Base-by-base conservation (phyloP, 2,888 invertebrate species). In the Aquatica leii region DNA sequence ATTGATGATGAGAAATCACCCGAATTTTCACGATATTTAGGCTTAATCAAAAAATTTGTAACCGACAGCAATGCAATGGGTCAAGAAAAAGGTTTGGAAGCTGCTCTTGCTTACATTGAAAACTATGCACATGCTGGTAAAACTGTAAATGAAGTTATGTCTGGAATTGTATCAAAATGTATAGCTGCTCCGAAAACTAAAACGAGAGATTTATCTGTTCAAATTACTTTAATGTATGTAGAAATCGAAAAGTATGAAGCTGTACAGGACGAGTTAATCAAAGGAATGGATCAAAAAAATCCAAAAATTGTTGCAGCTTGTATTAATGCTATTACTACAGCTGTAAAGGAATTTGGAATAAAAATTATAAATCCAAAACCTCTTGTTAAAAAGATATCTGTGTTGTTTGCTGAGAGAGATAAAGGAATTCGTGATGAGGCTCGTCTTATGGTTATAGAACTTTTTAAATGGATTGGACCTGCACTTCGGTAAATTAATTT, bases 161-260 rank as follows among this genome's bases (percentile, higher is more conserved):
- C 78, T 9, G 82, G 95, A 9, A 89, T 98, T 70, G 92, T 98
- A 0, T 85, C 90, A 54, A 98, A 98, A 83, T 97, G 97, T 78
- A 89, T 98, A 70, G 95, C 94, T 24, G 95, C 97, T 1, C 91
- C 95, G 1, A 95, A 90, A 83, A 88, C 93, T 3, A 95, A 93
- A 81, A 97, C 97, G 6, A 94, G 93, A 80, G 98, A 98, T 69
- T 85, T 96, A 49, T 93, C 95, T 0, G 85, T 92, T 61, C 97
- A 97, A 83, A 87, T 98, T 66, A 90, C 91, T 3, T 83, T 98
- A 62, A 94, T 97, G 94, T 97, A 93, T 79, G 87, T 98, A 70
- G 98, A 98, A 84, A 95, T 97, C 74, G 98, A 98, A 77, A 97
- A 96, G 78, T 92, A 93, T 65, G 98, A 98, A 69, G 82, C 88